These are phyloP conservation scores for Pseudanteris insignis DNA, from an alignment of 2,888 invertebrate genomes.

Conservation along the genomic window DNA sequence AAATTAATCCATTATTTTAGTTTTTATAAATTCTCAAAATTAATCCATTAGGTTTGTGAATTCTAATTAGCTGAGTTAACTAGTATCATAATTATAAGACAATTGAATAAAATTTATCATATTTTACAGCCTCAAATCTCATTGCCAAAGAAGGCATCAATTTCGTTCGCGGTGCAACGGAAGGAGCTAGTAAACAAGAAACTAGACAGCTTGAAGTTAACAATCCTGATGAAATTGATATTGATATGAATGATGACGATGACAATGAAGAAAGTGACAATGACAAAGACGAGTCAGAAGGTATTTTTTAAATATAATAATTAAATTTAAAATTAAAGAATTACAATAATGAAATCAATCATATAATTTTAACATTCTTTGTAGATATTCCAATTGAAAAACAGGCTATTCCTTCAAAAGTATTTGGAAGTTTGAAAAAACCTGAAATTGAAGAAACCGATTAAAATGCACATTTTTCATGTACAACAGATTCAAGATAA, in stretches of 20 bases:
- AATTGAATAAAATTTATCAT: background rate
- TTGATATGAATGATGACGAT: constrained; percentile 77
- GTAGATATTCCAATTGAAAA: constrained; percentile 80
- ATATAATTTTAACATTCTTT: too few species aligned
- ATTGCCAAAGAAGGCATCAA: constrained; percentile 73
- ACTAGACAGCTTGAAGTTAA: constrained; percentile 74
- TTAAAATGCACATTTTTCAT: background rate
- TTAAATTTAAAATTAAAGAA: too few species aligned
- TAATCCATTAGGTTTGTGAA: too few species aligned
- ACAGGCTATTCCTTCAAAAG: constrained; percentile 86
- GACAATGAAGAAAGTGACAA: constrained; percentile 68
- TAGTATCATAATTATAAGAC: background rate
- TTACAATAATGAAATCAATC: too few species aligned
- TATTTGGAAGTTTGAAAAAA: constrained; percentile 83
- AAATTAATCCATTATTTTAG: too few species aligned
- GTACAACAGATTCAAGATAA: background rate
- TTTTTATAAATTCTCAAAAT: too few species aligned
- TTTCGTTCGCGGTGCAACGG: constrained; percentile 89
- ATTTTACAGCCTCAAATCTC: constrained; percentile 41
- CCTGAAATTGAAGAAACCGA: constrained; percentile 59
- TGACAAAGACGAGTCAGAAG: constrained; percentile 68
- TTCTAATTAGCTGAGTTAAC: too few species aligned
- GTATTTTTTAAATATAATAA: constrained; percentile 71
- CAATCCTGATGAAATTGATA: constrained; percentile 89
- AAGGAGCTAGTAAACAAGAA: constrained; percentile 74